Evolutionary conservation across 2,888 invertebrate species (phyloP).

Genomic region (Sminthurinus aureus): DNA sequence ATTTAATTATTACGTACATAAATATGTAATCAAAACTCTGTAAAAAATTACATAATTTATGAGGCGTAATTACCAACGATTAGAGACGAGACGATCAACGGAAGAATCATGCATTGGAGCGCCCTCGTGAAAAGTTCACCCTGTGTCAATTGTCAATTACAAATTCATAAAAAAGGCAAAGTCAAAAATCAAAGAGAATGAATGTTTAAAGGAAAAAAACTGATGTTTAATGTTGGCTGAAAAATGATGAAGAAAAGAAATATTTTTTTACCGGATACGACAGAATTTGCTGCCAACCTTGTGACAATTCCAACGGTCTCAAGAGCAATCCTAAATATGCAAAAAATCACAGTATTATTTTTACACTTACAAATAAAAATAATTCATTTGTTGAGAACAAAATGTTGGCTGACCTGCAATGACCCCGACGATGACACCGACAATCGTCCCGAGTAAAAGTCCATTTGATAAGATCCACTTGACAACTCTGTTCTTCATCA

Average conservation of each 20-base stretch:
- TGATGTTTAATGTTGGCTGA: not conserved
- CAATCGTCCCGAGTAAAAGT: slow-evolving; percentile 79
- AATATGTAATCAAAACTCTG: no score
- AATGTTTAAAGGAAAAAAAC: not conserved
- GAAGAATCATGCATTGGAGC: slow-evolving; percentile 86
- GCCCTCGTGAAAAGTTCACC: slow-evolving; percentile 91
- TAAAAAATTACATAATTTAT: not conserved
- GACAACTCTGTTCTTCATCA: slow-evolving; percentile 3
- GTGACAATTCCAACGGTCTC: slow-evolving; percentile 41
- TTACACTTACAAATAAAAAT: no score
- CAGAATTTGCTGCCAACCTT: slow-evolving; percentile 67
- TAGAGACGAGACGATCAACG: slow-evolving; percentile 85
- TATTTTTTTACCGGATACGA: slow-evolving; percentile 72
- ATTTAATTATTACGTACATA: no score
- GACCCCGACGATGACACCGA: slow-evolving; percentile 80
- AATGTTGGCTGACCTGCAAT: slow-evolving; percentile 74
- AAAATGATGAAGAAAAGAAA: no score
- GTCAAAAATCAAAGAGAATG: no score
- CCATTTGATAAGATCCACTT: slow-evolving; percentile 77
- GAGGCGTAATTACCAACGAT: slow-evolving; percentile 72
- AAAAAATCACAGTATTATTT: not conserved
- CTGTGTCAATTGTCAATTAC: not conserved
- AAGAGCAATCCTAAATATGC: slow-evolving; percentile 3
- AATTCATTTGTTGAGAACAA: no score
- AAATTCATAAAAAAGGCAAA: no score